Evolutionary conservation across 2,888 invertebrate species (phyloP).

Genomic region (Drosophila aldrichi): DNA sequence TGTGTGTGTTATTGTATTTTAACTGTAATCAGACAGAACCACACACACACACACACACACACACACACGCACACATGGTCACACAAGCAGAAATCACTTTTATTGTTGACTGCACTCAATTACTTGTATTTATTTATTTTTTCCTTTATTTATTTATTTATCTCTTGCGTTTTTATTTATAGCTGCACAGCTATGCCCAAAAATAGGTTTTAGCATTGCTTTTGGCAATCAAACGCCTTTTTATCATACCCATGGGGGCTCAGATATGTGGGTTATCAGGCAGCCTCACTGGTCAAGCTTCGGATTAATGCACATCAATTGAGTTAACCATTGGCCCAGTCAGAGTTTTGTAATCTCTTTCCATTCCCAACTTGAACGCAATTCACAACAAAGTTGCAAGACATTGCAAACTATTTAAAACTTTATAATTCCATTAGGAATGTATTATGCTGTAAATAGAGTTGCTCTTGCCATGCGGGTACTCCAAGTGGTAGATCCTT

Average conservation of each 20-base stretch:
- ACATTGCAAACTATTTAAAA: slow-evolving; percentile 18
- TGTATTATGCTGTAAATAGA: slow-evolving; percentile 17
- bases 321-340: slow-evolving; percentile 2
- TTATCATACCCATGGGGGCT: slow-evolving; percentile 39
- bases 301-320: slow-evolving; percentile 42
- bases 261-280: slow-evolving; percentile 58
- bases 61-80: slow-evolving; percentile 14
- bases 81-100: slow-evolving; percentile 55
- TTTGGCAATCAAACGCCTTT: slow-evolving; percentile 21
- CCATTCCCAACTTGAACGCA: slow-evolving; percentile 9
- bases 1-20: slow-evolving; percentile 39
- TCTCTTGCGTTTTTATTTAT: slow-evolving; percentile 5
- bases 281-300: slow-evolving; percentile 38
- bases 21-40: slow-evolving; percentile 48
- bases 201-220: slow-evolving; percentile 21
- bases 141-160: slow-evolving; percentile 30
- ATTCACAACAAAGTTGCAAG: slow-evolving; percentile 16
- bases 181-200: neutral
- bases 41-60: slow-evolving; percentile 14
- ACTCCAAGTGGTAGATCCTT: neutral
- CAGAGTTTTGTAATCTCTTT: slow-evolving; percentile 26
- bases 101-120: slow-evolving; percentile 76
- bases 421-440: slow-evolving; percentile 42
- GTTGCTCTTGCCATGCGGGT: slow-evolving; percentile 7
- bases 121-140: slow-evolving; percentile 62